A percentile compares a stretch with the other conserved stretches of the same genome.
phyloP scores from a whole-genome alignment of 2,888 invertebrate species.

The Pheosia tremula region DNA sequence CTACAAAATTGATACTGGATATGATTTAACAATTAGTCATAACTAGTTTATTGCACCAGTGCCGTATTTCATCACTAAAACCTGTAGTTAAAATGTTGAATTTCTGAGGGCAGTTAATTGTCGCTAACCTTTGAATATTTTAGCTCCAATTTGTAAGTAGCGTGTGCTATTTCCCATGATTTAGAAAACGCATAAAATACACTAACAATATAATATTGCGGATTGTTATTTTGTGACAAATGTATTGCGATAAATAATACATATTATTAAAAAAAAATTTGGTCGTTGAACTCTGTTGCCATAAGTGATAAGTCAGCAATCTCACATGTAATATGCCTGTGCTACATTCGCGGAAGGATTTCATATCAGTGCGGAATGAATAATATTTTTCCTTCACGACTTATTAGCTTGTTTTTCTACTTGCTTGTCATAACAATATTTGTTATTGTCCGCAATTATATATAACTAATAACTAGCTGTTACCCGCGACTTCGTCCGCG shows the following conservation, averaged over 20 bases:
- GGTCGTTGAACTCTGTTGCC: background rate
- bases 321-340: background rate
- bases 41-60: background rate
- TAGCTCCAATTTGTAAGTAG: slow-evolving; percentile 30
- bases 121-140: slow-evolving; percentile 35
- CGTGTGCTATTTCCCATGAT: slow-evolving; percentile 40
- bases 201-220: too few species aligned
- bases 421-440: too few species aligned
- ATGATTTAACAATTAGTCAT: background rate
- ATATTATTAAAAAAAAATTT: background rate
- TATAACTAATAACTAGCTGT: too few species aligned
- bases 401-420: background rate
- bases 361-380: background rate
- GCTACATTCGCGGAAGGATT: background rate
- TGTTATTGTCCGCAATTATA: too few species aligned
- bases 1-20: slow-evolving; percentile 1
- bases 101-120: slow-evolving; percentile 25
- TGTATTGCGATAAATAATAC: background rate
- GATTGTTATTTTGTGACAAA: background rate
- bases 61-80: background rate
- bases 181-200: slow-evolving; percentile 2
- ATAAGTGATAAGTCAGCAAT: background rate
- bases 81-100: background rate
- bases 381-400: background rate
- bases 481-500: too few species aligned